These are phyloP conservation scores for Corapipo altera DNA, from an alignment of 2,113 vertebrate species.

Conservation along the genomic window DNA sequence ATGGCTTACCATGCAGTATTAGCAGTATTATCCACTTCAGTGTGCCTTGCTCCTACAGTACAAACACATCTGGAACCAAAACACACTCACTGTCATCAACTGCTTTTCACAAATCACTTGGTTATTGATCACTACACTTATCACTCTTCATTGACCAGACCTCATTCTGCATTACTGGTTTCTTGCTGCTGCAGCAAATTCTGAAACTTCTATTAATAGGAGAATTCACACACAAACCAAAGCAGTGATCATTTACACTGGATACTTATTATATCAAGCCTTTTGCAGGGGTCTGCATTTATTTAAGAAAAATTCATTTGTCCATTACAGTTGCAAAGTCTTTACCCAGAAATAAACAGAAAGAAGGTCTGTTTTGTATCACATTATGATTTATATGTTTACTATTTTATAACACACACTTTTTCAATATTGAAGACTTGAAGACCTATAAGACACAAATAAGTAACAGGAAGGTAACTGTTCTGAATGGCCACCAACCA, in stretches of 20 bases:
- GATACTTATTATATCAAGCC: background rate
- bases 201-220: background rate
- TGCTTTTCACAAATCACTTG: background rate
- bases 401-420: background rate
- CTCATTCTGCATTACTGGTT: background rate
- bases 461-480: background rate
- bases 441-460: background rate
- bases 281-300: background rate
- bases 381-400: background rate
- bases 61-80: background rate
- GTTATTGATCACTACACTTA: conserved; percentile 20
- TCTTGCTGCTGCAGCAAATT: conserved; percentile 22
- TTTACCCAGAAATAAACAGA: background rate
- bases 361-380: background rate
- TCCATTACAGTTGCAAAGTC: background rate
- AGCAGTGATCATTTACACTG: background rate
- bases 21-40: background rate
- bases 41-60: background rate
- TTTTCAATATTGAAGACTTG: background rate
- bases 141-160: background rate
- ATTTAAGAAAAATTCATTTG: background rate
- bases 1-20: background rate
- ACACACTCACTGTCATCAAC: background rate
- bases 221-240: background rate
- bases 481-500: background rate